These are phyloP conservation scores for Platysteira castanea DNA, from an alignment of 2,113 vertebrate species.

Conservation along the genomic window DNA sequence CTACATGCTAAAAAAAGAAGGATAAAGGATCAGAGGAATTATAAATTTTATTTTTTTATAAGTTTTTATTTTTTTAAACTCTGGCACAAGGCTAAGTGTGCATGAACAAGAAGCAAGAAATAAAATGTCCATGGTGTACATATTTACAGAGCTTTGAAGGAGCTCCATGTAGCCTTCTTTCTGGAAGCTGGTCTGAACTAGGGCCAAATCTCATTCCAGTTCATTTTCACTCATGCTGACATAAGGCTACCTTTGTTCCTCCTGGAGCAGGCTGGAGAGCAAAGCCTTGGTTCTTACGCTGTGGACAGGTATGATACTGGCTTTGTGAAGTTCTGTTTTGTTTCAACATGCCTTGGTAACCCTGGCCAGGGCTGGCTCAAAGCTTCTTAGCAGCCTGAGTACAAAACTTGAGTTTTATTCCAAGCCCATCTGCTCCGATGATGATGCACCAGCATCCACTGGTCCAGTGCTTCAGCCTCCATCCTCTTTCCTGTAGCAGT, in stretches of 20 bases:
- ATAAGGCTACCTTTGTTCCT: background rate
- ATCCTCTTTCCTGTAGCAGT: background rate
- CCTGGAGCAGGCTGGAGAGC: background rate
- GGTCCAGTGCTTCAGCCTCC: background rate
- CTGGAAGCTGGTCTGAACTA: background rate
- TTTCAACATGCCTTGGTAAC: background rate
- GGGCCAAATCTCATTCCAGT: background rate
- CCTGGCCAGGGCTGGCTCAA: background rate
- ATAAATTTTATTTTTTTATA: background rate
- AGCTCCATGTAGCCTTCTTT: background rate
- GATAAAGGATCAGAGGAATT: background rate
- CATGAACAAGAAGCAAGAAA: background rate
- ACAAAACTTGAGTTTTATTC: background rate
- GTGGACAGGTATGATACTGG: background rate
- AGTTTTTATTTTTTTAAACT: background rate
- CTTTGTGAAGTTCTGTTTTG: background rate
- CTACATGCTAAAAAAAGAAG: background rate
- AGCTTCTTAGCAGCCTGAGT: background rate
- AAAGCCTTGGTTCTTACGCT: rapidly evolving
- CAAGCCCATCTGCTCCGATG: rapidly evolving
- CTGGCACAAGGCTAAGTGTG: background rate
- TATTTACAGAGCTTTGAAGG: background rate
- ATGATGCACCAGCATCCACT: background rate
- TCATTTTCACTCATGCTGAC: background rate
- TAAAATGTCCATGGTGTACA: background rate